phyloP scores from a whole-genome alignment of 2,113 vertebrate genomes.

The Microcebus jonahi region DNA sequence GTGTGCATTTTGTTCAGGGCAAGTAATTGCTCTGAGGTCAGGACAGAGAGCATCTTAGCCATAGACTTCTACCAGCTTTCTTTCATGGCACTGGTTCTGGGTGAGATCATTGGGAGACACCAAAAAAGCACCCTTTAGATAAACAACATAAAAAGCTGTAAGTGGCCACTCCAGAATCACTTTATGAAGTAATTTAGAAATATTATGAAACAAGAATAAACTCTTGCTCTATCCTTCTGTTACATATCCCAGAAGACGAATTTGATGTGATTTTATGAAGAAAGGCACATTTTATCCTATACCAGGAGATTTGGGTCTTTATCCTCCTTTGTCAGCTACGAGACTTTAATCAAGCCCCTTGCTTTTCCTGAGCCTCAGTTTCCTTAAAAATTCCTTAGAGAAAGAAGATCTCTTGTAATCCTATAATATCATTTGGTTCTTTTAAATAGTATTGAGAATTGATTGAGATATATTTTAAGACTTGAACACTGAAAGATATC shows the following conservation, averaged over 20 bases:
- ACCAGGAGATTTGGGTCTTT: neutral
- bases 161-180: neutral
- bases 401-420: neutral
- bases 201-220: slow-evolving; percentile 36
- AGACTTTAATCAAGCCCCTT: neutral
- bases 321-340: neutral
- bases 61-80: neutral
- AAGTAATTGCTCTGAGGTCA: slow-evolving; percentile 55
- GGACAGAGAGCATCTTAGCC: neutral
- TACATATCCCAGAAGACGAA: neutral
- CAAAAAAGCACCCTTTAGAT: neutral
- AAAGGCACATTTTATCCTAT: neutral
- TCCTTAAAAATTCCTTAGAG: neutral
- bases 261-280: neutral
- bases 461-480: slow-evolving; percentile 40
- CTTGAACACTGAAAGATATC: neutral
- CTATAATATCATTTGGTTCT: neutral
- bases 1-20: slow-evolving; percentile 26
- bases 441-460: neutral
- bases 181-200: neutral
- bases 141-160: neutral
- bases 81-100: neutral
- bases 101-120: neutral
- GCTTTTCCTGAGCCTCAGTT: neutral
- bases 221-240: neutral